Conservation (phyloP, 2,888 invertebrate genomes). For the Dioctria rufipes region DNA sequence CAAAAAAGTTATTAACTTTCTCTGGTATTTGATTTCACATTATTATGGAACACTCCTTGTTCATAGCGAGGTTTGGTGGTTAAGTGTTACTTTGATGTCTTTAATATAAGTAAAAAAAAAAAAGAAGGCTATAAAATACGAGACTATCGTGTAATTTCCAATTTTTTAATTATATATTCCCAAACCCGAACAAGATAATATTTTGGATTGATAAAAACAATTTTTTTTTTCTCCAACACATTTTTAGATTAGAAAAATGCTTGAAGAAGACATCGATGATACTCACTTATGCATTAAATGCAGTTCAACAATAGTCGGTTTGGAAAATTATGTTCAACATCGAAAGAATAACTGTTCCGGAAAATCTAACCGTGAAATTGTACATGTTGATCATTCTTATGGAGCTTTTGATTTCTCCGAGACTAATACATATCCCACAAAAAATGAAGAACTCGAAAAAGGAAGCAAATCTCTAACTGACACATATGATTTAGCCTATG, state of each 20-base stretch:
- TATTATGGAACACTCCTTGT: no score
- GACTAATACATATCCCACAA: conserved; percentile 57
- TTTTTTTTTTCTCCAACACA: no score
- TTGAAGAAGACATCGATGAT: conserved; percentile 82
- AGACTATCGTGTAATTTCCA: no score
- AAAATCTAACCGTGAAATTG: conserved; percentile 65
- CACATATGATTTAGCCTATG: conserved; percentile 73
- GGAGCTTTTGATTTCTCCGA: conserved; percentile 65
- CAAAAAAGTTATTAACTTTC: conserved; percentile 44
- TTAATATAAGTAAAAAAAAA: no score
- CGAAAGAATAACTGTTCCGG: conserved; percentile 79
- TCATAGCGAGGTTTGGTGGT: no score
- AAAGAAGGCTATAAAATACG: no score
- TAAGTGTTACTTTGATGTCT: no score
- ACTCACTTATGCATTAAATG: conserved; percentile 92
- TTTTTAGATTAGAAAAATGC: conserved; percentile 57
- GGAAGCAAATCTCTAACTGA: conserved; percentile 66
- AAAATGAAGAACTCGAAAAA: conserved; percentile 65
- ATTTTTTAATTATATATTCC: no score
- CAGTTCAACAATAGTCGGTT: conserved; percentile 84
- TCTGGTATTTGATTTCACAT: not conserved
- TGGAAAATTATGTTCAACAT: conserved; percentile 90
- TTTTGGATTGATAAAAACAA: no score
- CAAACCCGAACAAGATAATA: no score
- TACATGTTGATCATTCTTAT: conserved; percentile 64